Conservation (phyloP, 2,797 vertebrate genomes). For the Crenichthys baileyi region DNA sequence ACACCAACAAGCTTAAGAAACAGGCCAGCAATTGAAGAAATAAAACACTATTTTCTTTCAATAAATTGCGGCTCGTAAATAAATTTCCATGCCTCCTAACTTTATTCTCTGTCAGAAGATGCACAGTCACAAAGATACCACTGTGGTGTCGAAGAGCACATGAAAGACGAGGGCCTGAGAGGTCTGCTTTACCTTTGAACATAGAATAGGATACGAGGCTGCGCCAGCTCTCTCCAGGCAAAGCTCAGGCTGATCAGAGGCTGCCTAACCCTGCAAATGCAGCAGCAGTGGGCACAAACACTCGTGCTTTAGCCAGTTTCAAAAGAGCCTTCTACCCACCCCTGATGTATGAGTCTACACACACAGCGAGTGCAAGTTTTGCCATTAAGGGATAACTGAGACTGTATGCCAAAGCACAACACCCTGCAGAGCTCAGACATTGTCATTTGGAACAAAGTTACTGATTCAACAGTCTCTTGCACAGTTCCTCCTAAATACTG, state of each 20-base stretch:
- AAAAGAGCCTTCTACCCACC: slow-evolving; percentile 74
- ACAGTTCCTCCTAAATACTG: slow-evolving; percentile 67
- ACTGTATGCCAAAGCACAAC: slow-evolving; percentile 59
- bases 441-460: slow-evolving; percentile 71
- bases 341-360: slow-evolving; percentile 63
- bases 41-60: slow-evolving; percentile 69
- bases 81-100: slow-evolving; percentile 82
- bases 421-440: slow-evolving; percentile 66
- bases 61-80: slow-evolving; percentile 87
- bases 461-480: slow-evolving; percentile 64
- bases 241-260: slow-evolving; percentile 82
- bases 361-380: slow-evolving; percentile 52
- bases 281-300: slow-evolving; percentile 74
- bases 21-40: slow-evolving; percentile 61
- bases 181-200: slow-evolving; percentile 88
- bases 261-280: slow-evolving; percentile 76
- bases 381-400: slow-evolving; percentile 55
- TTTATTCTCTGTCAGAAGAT: slow-evolving; percentile 81
- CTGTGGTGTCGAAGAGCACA: slow-evolving; percentile 88
- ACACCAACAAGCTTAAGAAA: slow-evolving; percentile 69
- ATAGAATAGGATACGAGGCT: slow-evolving; percentile 84
- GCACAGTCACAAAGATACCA: slow-evolving; percentile 83
- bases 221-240: slow-evolving; percentile 87
- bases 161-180: slow-evolving; percentile 86
- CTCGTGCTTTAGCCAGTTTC: slow-evolving; percentile 71